Base-by-base conservation (phyloP, 2,888 invertebrate genomes). In the Zygaena filipendulae region DNA sequence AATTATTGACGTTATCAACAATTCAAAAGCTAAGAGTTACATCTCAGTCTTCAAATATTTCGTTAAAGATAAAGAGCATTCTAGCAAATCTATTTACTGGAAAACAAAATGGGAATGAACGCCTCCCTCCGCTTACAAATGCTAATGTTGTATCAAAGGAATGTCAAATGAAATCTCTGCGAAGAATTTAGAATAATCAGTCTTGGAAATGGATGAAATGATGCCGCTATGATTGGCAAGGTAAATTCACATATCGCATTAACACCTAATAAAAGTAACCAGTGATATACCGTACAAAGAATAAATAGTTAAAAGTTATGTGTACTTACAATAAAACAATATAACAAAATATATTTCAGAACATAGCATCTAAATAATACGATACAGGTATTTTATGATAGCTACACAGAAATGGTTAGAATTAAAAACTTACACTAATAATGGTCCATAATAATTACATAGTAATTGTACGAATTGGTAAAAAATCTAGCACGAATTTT, bases 171-270 rank as follows among this genome's bases (percentile, higher is more conserved):
- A 54, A 44, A 49, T 48, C 39, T 34, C 49, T n/a, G n/a, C n/a
- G n/a, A 55, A 57, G 60, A 74, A 75, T 77, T 79, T 74, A 69
- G 74, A 66, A 64, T 64, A 71, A 70, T 79, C 79, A 79, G 79
- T 79, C 79, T 75, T 79, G 60, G 51, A 61, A 61, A 64, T 64
- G 63, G 63, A 61, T 59, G 59, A 57, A 60, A 41, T 53, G 49
- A 54, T 50, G 56, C 51, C 54, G 27, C 35, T 29, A 43, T 37
- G 39, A 48, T 33, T 53, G 59, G 55, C 59, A 58, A 63, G 55
- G 49, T 41, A 45, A 16, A 16, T 6, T 16, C 16, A 16, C 16
- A 16, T 16, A n/a, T n/a, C n/a, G 4, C 16, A 16, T 16, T 7
- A 6, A 16, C 16, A 16, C 4, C 7, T 37, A 41, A 41, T 43